Evolutionary conservation across 2,888 invertebrate species (phyloP).

Genomic region (Tachystola acroxantha): DNA sequence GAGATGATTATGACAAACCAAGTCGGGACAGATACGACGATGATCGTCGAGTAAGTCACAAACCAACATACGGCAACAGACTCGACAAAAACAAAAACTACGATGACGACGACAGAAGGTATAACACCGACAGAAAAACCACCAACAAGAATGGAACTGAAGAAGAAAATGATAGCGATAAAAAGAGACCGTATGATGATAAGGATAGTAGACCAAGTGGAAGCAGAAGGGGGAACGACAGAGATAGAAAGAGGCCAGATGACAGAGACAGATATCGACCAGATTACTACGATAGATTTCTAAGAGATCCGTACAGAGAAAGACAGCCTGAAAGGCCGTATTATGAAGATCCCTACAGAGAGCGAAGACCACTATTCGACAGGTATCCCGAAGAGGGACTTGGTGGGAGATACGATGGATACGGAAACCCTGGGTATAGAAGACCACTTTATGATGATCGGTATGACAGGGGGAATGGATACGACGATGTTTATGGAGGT

Average conservation of each 20-base stretch:
- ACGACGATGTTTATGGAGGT: constrained; percentile 55
- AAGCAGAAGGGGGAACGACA: constrained; percentile 34
- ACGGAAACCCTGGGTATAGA: constrained; percentile 36
- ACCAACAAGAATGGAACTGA: constrained; percentile 51
- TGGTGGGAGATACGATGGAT: constrained; percentile 37
- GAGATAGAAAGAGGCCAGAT: constrained; percentile 42
- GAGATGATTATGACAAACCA: constrained; percentile 37
- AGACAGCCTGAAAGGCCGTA: constrained; percentile 22
- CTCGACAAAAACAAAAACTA: constrained; percentile 42
- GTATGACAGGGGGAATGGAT: constrained; percentile 32
- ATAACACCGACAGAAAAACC: constrained; percentile 31
- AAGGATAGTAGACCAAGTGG: constrained; percentile 29
- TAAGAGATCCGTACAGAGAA: constrained; percentile 58
- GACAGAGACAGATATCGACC: constrained; percentile 63
- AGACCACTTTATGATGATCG: constrained; percentile 43
- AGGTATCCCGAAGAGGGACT: constrained; percentile 41
- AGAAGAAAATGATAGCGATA: constrained; percentile 40
- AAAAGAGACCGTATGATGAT: constrained; percentile 28
- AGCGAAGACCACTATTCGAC: constrained; percentile 49
- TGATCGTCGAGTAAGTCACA: constrained; percentile 36
- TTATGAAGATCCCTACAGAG: constrained; percentile 50
- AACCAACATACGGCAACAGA: constrained; percentile 53
- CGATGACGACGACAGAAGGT: constrained; percentile 29
- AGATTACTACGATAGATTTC: constrained; percentile 62
- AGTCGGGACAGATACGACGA: constrained; percentile 38